Base-by-base conservation (phyloP, 2,797 vertebrate species). In the Otolemur crassicaudatus region DNA sequence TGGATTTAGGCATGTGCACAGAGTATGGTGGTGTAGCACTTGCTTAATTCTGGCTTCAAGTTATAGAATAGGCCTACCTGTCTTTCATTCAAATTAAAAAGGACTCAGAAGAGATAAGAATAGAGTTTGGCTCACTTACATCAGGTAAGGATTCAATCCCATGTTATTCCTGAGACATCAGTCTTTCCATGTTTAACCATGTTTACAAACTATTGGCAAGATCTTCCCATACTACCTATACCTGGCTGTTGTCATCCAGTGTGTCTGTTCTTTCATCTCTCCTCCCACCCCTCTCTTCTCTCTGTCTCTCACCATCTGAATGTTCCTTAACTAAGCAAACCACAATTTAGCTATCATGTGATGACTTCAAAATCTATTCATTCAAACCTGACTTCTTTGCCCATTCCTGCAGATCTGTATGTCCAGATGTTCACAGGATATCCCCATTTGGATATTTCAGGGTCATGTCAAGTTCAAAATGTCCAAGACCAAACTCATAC, bases 1-100 rank as follows among this genome's bases (percentile, higher is more conserved):
- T 80, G n/a, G 11, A 58, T 73, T 81, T 86, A 23, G 37, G 31
- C 5, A 11, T 46, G 34, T 56, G 27, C 43, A 49, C 2, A 14
- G 46, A 80, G 56, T 70, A 40, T 49, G 31, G 58, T 8, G 34
- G 65, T 69, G 27, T n/a, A 56, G 31, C 70, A 14, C 16, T 46
- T 11, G 65, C 40, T 49, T 87, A 37, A 34, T 80, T 92, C 19
- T 34, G 72, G 11, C 31, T 83, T 89, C 56, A 87, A 70, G 17
- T 53, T 92, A 40, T 93, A 27, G 34, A 76, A 73, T 49, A 27
- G 14, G 8, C 12, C 34, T 87, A 29, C 8, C 3, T 89, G 19
- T 37, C 58, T 69, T 91, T 93, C 37, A 69, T 56, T 31, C 20
- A 49, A 56, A 87, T 70, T 82, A 92, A 90, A 60, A 27, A 94